These are phyloP conservation scores for Atherinosoma microstoma DNA, from an alignment of 2,797 vertebrate species.

Conservation along the genomic window DNA sequence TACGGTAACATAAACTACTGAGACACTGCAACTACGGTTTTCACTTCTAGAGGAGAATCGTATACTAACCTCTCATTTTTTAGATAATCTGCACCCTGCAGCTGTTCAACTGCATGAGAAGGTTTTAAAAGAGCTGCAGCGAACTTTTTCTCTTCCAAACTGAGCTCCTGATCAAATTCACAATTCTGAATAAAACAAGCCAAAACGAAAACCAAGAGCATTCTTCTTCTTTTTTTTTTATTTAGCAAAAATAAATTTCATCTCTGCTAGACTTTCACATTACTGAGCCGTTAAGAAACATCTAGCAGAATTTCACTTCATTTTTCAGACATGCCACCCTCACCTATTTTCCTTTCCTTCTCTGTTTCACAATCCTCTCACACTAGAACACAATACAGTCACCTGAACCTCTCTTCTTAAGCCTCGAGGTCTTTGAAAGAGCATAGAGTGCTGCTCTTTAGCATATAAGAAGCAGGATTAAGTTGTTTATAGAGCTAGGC, in stretches of 20 bases:
- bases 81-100: not conserved
- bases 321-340: not conserved
- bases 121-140: not conserved
- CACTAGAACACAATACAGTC: slow-evolving; percentile 11
- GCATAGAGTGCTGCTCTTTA: slow-evolving; percentile 30
- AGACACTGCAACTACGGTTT: too few species aligned
- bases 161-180: not conserved
- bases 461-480: slow-evolving; percentile 61
- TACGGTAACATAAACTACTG: too few species aligned
- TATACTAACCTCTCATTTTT: too few species aligned
- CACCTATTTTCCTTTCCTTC: slow-evolving; percentile 6
- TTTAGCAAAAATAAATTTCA: too few species aligned
- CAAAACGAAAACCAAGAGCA: not conserved
- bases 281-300: not conserved
- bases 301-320: not conserved
- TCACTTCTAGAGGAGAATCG: not conserved
- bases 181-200: not conserved
- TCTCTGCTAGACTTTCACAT: not conserved
- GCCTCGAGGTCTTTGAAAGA: slow-evolving; percentile 46
- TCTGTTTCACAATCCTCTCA: not conserved
- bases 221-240: too few species aligned
- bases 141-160: too few species aligned
- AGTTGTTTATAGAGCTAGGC: slow-evolving; percentile 61
- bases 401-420: slow-evolving; percentile 50
- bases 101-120: not conserved